phyloP scores from a whole-genome alignment of 2,888 invertebrate species.

The Therioaphis trifolii region DNA sequence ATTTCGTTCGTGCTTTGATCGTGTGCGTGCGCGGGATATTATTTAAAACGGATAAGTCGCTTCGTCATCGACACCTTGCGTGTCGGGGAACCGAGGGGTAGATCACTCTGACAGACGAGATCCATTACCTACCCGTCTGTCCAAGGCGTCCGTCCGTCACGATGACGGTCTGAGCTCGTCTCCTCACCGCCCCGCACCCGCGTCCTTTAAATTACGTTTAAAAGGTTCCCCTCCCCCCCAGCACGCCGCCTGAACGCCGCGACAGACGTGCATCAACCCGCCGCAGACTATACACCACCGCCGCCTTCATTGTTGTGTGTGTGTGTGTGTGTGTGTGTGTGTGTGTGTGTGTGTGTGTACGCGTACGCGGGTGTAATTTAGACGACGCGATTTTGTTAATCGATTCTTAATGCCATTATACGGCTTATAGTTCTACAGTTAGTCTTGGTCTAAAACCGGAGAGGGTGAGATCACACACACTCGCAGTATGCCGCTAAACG shows the following conservation, averaged over 20 bases:
- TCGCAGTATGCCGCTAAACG: no score
- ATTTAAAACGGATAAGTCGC: constrained; percentile 43
- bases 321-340: no score
- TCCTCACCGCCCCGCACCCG: constrained; percentile 10
- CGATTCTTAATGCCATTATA: constrained; percentile 55
- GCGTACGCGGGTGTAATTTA: constrained; percentile 40
- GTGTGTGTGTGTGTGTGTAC: no score
- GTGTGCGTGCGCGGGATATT: no score
- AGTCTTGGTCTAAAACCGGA: not conserved
- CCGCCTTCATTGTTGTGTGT: not conserved
- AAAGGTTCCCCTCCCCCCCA: constrained; percentile 42
- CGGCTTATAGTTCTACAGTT: constrained; percentile 25
- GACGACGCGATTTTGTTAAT: constrained; percentile 62
- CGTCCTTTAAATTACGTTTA: constrained; percentile 46
- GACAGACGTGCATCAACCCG: no score
- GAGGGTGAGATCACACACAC: no score
- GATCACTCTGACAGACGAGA: constrained; percentile 44
- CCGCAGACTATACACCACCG: not conserved
- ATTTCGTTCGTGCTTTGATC: no score
- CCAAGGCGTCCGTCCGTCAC: constrained; percentile 3
- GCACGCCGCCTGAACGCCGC: no score
- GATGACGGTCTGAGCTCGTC: constrained; percentile 16
- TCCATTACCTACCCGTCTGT: constrained; percentile 49
- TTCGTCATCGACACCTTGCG: constrained; percentile 53
- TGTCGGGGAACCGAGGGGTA: not conserved